Conservation (phyloP, 2,888 invertebrate genomes). For the Subacronicta megacephala region DNA sequence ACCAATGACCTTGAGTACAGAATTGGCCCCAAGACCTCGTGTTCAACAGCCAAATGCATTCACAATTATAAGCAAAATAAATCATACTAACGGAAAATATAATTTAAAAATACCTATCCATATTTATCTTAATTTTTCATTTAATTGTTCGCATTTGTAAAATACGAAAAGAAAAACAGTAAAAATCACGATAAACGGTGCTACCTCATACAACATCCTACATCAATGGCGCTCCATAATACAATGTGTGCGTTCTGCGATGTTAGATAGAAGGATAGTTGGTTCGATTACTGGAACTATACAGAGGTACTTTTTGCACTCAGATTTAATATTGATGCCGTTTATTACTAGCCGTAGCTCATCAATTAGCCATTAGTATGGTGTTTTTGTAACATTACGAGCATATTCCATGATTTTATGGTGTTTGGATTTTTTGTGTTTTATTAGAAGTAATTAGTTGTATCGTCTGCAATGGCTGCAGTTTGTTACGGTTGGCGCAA, state of each 20-base stretch:
- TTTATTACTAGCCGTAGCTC: conserved; percentile 36
- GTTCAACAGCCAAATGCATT: no score
- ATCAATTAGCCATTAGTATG: conserved; percentile 33
- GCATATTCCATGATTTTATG: conserved; percentile 23
- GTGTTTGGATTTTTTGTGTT: conserved; percentile 24
- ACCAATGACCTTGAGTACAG: no score
- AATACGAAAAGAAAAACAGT: no score
- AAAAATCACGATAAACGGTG: no score
- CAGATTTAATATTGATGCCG: conserved; percentile 43
- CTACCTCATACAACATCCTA: conserved; percentile 14
- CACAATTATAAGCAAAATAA: no score
- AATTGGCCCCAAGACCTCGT: no score
- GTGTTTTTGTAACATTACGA: conserved; percentile 17
- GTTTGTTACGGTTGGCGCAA: no score
- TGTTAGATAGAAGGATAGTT: conserved; percentile 50
- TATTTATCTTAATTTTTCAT: no score
- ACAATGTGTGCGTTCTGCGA: conserved; percentile 41
- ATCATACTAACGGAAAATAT: no score
- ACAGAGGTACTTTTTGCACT: conserved; percentile 30
- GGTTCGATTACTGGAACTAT: conserved; percentile 49
- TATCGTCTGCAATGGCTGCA: neutral
- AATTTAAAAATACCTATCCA: no score
- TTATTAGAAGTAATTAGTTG: conserved; percentile 27
- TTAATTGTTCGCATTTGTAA: no score
- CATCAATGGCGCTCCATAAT: conserved; percentile 39